phyloP scores from a whole-genome alignment of 2,888 invertebrate species.

The Caenorhabditis sp. region DNA sequence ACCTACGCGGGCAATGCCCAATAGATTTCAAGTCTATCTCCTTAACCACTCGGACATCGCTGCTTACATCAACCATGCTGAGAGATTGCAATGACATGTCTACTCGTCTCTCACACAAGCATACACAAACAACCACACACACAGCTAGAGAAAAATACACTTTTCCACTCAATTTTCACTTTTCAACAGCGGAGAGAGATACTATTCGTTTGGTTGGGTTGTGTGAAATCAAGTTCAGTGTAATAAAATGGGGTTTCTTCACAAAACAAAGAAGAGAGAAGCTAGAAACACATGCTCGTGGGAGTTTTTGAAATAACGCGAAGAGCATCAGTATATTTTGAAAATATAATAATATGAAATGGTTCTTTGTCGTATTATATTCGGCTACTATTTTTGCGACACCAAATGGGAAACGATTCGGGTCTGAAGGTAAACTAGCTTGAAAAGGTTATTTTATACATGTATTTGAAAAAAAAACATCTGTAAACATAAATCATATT shows the following conservation, averaged over 20 bases:
- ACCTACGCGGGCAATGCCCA: slow-evolving; percentile 78
- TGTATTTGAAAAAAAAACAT: no score
- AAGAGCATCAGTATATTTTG: slow-evolving; percentile 2
- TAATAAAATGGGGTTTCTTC: slow-evolving; percentile 15
- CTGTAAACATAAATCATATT: not conserved
- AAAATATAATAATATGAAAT: slow-evolving; percentile 17
- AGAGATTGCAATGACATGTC: not conserved
- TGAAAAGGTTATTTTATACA: not conserved
- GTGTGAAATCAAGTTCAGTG: slow-evolving; percentile 11
- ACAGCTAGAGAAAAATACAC: not conserved
- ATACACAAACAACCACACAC: not conserved
- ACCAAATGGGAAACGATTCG: not conserved
- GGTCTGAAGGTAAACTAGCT: not conserved
- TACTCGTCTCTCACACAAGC: not conserved
- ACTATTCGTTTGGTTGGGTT: not conserved
- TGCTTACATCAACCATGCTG: not conserved
- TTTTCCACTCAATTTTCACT: not conserved
- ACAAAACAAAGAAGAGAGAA: not conserved
- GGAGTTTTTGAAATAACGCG: not conserved
- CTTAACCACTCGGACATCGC: slow-evolving; percentile 1
- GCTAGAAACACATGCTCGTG: slow-evolving; percentile 36
- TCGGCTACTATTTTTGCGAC: not conserved
- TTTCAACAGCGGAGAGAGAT: not conserved
- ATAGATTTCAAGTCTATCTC: slow-evolving; percentile 74
- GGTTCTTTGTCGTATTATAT: slow-evolving; percentile 1